phyloP scores from a whole-genome alignment of 2,113 vertebrate species.

The Oryctolagus cuniculus region mOryCun1.1 NC_091433.1:125957001-125957500 shows the following conservation, averaged over 20 bases:
- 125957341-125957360: not conserved
- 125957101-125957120: not conserved
- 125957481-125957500: constrained; percentile 67
- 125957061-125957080: too few species aligned
- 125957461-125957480: constrained; percentile 37
- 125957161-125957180: not conserved
- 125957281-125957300: not conserved
- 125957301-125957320: not conserved
- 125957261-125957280: not conserved
- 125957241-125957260: not conserved
- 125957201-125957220: not conserved
- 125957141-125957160: not conserved
- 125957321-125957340: not conserved
- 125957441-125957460: constrained; percentile 69
- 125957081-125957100: not conserved
- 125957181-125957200: not conserved
- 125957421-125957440: constrained; percentile 45
- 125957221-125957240: not conserved
- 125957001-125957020: too few species aligned
- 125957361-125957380: not conserved
- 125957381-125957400: not conserved
- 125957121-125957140: not conserved
- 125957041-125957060: too few species aligned
- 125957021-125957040: too few species aligned
- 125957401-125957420: not conserved